These are phyloP conservation scores for Zapornia atra DNA, from an alignment of 2,113 vertebrate species.

Conservation along the genomic window DNA sequence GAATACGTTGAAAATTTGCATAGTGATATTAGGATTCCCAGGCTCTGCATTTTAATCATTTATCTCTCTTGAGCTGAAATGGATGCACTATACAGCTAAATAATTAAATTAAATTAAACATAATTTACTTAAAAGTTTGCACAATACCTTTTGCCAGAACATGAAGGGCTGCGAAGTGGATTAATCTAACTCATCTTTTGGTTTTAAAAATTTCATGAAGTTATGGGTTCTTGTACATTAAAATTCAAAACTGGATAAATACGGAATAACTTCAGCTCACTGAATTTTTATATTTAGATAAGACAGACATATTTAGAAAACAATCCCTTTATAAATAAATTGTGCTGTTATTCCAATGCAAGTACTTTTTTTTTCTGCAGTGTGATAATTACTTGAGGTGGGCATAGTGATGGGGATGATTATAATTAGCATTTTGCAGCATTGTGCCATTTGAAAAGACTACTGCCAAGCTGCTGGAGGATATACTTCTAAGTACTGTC, in stretches of 20 bases:
- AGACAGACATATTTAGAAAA: constrained; percentile 28
- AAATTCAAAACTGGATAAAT: constrained; percentile 40
- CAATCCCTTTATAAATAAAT: constrained; percentile 43
- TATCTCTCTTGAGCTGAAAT: background rate
- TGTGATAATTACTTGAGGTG: constrained; percentile 10
- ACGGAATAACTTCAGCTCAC: constrained; percentile 6
- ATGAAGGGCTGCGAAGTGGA: background rate
- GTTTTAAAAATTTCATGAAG: constrained; percentile 27
- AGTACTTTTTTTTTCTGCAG: background rate
- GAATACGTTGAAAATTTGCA: background rate
- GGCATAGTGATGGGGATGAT: background rate
- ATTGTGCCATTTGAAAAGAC: background rate
- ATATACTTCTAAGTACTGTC: background rate
- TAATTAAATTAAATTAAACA: constrained; percentile 9
- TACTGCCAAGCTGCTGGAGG: background rate
- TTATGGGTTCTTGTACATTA: background rate
- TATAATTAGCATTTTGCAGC: background rate
- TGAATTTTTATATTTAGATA: constrained; percentile 43
- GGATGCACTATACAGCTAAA: background rate
- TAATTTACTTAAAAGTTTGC: constrained; percentile 19
- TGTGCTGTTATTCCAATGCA: background rate
- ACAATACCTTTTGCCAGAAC: background rate
- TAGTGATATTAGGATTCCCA: background rate
- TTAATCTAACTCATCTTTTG: constrained; percentile 5
- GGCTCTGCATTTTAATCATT: background rate